phyloP scores from a whole-genome alignment of 2,113 vertebrate species.

The Chloropsis cyanopogon region DNA sequence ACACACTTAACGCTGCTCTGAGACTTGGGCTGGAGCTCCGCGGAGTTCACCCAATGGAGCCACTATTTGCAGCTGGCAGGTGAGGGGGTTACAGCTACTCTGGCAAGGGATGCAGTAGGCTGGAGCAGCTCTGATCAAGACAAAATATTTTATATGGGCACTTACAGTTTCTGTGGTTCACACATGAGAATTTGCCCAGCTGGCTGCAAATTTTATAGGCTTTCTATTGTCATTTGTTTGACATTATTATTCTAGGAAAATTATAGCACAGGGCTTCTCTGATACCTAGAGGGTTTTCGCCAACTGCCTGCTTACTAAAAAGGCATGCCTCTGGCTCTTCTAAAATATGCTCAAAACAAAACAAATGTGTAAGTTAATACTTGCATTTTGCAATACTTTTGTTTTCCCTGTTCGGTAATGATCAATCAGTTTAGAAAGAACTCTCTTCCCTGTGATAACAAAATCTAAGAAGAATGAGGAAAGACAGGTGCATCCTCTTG shows the following conservation, averaged over 20 bases:
- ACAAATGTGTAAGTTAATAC: neutral
- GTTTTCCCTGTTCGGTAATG: neutral
- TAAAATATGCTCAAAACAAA: constrained; percentile 10
- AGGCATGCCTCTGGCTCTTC: constrained; percentile 36
- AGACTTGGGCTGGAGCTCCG: neutral
- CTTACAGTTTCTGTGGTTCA: neutral
- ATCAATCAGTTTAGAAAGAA: neutral
- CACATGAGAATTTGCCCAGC: constrained; percentile 16
- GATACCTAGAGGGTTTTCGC: constrained; percentile 31
- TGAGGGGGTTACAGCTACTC: neutral
- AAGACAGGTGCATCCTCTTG: neutral
- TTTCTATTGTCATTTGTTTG: constrained; percentile 49
- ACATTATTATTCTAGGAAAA: constrained; percentile 52
- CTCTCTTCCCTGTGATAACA: neutral
- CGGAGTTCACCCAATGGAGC: neutral
- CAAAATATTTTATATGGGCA: neutral
- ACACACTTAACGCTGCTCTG: neutral
- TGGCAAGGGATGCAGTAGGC: neutral
- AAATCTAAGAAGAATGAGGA: neutral
- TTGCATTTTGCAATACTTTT: neutral
- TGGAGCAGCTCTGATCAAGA: neutral
- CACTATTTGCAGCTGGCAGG: neutral
- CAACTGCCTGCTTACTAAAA: constrained; percentile 34
- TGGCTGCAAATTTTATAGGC: constrained; percentile 50
- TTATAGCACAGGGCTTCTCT: constrained; percentile 5